phyloP scores from a whole-genome alignment of 1,140 invertebrate genomes.

The Euwallacea fornicatus region DNA sequence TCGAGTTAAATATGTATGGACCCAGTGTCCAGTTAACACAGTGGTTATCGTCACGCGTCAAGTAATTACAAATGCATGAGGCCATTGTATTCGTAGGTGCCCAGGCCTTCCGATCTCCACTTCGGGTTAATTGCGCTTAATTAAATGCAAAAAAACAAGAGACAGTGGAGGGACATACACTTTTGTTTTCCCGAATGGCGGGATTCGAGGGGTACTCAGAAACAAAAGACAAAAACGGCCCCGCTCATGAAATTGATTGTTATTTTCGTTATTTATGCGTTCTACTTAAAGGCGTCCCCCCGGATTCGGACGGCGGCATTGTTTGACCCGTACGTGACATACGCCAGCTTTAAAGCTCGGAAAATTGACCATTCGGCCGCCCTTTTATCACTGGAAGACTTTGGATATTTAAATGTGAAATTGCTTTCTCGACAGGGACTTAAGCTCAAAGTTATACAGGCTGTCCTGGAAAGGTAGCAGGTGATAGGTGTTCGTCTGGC shows the following conservation, averaged over 20 bases:
- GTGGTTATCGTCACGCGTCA: constrained; percentile 32
- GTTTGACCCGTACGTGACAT: constrained; percentile 36
- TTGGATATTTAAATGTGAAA: too few species aligned
- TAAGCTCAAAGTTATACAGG: too few species aligned
- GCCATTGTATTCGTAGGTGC: constrained; percentile 26
- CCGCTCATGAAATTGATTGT: constrained; percentile 47
- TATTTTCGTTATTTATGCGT: constrained; percentile 47
- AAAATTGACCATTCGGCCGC: constrained; percentile 35
- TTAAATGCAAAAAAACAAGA: constrained; percentile 45
- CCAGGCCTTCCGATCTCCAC: constrained; percentile 26
- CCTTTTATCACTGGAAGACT: constrained; percentile 8
- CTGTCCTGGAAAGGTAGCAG: too few species aligned
- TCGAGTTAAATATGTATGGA: constrained; percentile 26
- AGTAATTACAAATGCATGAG: constrained; percentile 38
- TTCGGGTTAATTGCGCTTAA: constrained; percentile 39
- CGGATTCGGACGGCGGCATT: constrained; percentile 21
- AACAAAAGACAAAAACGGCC: constrained; percentile 46
- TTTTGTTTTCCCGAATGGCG: constrained; percentile 39
- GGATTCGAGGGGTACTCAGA: constrained; percentile 45
- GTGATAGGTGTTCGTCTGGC: too few species aligned
- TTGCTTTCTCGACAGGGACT: too few species aligned
- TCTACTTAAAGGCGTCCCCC: constrained; percentile 26
- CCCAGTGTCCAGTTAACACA: constrained; percentile 26
- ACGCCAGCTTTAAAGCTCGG: constrained; percentile 37
- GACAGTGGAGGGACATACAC: constrained; percentile 31